Evolutionary conservation across 2,888 invertebrate genomes (phyloP).

Genomic region (Nymphalis urticae): DNA sequence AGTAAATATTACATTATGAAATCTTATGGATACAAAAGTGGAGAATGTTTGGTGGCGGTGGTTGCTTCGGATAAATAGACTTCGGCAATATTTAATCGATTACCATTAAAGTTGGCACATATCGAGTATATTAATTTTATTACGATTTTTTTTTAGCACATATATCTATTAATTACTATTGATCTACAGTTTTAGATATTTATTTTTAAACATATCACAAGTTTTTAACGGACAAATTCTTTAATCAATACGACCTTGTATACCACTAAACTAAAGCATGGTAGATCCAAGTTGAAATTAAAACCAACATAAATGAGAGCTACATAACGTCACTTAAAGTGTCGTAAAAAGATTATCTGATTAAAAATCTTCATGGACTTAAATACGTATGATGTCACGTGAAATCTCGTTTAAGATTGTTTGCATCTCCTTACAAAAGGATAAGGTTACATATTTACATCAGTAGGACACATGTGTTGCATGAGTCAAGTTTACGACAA

Average conservation of each 20-base stretch:
- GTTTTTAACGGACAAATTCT: slow-evolving; percentile 18
- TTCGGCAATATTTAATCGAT: too few relatives aligned
- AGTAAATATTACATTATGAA: too few relatives aligned
- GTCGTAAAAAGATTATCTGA: slow-evolving; percentile 46
- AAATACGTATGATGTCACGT: slow-evolving; percentile 35
- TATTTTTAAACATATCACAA: not conserved
- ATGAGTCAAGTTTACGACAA: slow-evolving; percentile 34
- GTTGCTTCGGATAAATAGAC: too few relatives aligned
- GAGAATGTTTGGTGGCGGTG: too few relatives aligned
- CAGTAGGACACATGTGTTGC: slow-evolving; percentile 17
- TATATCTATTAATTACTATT: too few relatives aligned
- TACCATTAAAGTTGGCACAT: too few relatives aligned
- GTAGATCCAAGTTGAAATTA: slow-evolving; percentile 39
- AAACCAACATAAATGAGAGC: slow-evolving; percentile 39
- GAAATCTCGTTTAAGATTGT: slow-evolving; percentile 40
- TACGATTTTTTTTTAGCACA: too few relatives aligned
- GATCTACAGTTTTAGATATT: too few relatives aligned
- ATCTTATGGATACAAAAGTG: too few relatives aligned
- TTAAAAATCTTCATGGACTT: slow-evolving; percentile 38
- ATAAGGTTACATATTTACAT: slow-evolving; percentile 42
- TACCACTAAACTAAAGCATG: slow-evolving; percentile 43
- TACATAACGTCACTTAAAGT: slow-evolving; percentile 42
- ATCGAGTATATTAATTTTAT: too few relatives aligned
- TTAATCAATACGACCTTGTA: slow-evolving; percentile 53
- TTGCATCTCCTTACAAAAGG: slow-evolving; percentile 39